Evolutionary conservation across 2,888 invertebrate species (phyloP).

Genomic region (Pyrrhosoma nymphula): DNA sequence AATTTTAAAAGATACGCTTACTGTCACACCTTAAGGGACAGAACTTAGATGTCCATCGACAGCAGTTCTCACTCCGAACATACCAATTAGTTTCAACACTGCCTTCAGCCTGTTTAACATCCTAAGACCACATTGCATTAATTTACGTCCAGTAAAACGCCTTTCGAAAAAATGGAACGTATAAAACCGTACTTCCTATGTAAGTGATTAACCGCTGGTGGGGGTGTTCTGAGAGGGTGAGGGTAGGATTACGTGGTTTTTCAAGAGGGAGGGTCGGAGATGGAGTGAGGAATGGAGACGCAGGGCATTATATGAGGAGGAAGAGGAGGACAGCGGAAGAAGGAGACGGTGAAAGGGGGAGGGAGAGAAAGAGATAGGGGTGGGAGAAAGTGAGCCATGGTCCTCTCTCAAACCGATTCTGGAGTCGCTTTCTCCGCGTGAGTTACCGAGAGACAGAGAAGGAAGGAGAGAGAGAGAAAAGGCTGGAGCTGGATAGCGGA

Average conservation of each 20-base stretch:
- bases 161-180: slow-evolving; percentile 15
- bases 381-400: no score
- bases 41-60: neutral
- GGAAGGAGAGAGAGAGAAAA: neutral
- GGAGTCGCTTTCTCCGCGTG: slow-evolving; percentile 31
- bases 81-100: slow-evolving; percentile 25
- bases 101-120: neutral
- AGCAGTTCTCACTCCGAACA: neutral
- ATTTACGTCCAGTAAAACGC: slow-evolving; percentile 13
- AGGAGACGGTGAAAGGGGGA: neutral
- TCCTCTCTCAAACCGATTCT: neutral
- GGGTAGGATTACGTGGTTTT: neutral
- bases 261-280: neutral
- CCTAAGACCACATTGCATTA: neutral
- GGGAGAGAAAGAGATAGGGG: neutral
- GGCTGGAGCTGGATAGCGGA: slow-evolving; percentile 35
- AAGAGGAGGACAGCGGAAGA: neutral
- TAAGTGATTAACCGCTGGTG: slow-evolving; percentile 36
- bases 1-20: neutral
- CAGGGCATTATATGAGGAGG: neutral
- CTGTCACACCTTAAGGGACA: neutral
- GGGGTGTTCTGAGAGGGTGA: neutral
- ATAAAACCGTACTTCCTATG: slow-evolving; percentile 33
- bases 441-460: neutral
- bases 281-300: neutral